Base-by-base conservation (phyloP, 1,140 invertebrate species). In the Melanaphis sacchari region DNA sequence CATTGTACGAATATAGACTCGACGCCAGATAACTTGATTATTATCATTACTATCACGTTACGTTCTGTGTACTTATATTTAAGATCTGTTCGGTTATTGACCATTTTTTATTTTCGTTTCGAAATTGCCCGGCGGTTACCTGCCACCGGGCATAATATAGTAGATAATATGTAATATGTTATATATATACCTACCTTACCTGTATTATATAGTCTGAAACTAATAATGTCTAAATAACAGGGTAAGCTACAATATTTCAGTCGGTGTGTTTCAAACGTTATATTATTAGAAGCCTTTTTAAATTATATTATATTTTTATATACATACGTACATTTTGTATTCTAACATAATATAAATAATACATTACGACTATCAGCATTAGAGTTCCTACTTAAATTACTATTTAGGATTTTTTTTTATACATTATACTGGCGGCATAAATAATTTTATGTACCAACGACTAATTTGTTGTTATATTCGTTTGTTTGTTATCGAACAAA, bases 211-310 rank as follows among this genome's bases (percentile, higher is more conserved):
- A 46, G 36, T 36, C 52, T 36, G 36, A 89, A 52, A 66, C 81
- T 91, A 81, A 91, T 91, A 76, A 54, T 49, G 66, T 92, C 22
- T 92, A 92, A 92, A 92, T 92, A 92, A 92, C 82, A 92, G 91
- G 91, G 66, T 92, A 92, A 92, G 41, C 76, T 43, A 92, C 91
- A 36, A 52, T 36, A 76, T 76, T n/a, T 15, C 15, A 76, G 59
- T 76, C 59, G 36, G n/a, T 6, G 49, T 41, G 36, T 41, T 31
- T 43, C 41, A 43, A 90, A 54, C 88, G 49, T 49, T 43, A 88
- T 43, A 87, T 43, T 54, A 38, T 90, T n/a, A 85, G 84, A 82
- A 82, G 36, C 7, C 15, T n/a, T 76, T 76, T 76, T 76, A 85
- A 43, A 85, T 85, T 85, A 85, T 85, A 43, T 26, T 31, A 59